Evolutionary conservation across 2,888 invertebrate species (phyloP).

Genomic region (Orthosia gracilis): DNA sequence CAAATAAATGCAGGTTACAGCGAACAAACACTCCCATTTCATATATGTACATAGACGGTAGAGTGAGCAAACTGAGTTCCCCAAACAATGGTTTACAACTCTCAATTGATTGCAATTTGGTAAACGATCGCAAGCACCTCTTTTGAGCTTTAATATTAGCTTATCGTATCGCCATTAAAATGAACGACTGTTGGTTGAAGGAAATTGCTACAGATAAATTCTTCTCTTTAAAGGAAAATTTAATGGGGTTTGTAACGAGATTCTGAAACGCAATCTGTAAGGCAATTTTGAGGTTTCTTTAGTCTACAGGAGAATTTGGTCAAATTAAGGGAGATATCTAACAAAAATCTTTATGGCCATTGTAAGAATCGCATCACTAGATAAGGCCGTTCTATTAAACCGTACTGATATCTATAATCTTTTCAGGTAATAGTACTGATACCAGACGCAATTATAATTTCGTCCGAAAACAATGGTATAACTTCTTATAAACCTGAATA

Average conservation of each 20-base stretch:
- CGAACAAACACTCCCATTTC: no score
- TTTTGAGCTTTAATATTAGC: no score
- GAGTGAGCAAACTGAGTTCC: no score
- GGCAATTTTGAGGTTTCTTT: constrained; percentile 26
- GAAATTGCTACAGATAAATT: constrained; percentile 36
- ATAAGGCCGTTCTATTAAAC: constrained; percentile 5
- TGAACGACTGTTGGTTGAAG: constrained; percentile 20
- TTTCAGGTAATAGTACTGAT: background rate
- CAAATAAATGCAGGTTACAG: no score
- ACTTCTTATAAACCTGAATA: background rate
- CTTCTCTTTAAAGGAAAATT: constrained; percentile 37
- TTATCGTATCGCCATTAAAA: constrained; percentile 19
- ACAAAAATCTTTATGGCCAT: background rate
- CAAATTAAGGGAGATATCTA: constrained; percentile 20
- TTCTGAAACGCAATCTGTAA: constrained; percentile 31
- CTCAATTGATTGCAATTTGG: no score
- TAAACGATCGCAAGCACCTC: no score
- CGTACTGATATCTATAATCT: background rate
- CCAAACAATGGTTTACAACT: no score
- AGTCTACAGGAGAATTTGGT: constrained; percentile 4
- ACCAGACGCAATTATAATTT: background rate
- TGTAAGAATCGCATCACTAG: background rate
- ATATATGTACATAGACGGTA: no score
- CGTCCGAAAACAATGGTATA: background rate
- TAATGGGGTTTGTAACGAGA: constrained; percentile 39